Evolutionary conservation across 2,797 vertebrate genomes (phyloP).

Genomic region (Galaxias olidus): DNA sequence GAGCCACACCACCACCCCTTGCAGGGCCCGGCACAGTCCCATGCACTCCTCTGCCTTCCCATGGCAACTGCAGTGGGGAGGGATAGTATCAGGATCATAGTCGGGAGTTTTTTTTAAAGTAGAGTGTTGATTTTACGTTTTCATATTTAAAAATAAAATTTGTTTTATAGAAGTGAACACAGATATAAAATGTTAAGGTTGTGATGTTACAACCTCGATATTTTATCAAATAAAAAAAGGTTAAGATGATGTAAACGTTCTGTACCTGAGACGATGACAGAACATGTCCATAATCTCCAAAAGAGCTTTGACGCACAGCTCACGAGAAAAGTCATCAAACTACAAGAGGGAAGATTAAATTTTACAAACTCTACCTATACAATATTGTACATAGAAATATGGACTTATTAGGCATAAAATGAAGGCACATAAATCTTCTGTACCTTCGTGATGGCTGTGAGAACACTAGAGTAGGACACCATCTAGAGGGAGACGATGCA

Average conservation of each 20-base stretch:
- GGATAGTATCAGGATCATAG: background rate
- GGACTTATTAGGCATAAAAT: no score
- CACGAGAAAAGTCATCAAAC: conserved; percentile 97
- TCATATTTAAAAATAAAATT: no score
- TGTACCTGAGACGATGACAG: conserved; percentile 88
- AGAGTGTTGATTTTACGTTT: no score
- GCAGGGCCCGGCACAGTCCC: conserved; percentile 89
- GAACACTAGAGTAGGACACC: conserved; percentile 97
- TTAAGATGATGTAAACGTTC: background rate
- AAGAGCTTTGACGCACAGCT: conserved; percentile 90
- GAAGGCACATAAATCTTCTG: conserved; percentile 19
- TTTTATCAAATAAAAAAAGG: background rate
- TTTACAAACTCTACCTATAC: background rate
- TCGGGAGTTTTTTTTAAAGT: no score
- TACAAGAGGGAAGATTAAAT: conserved; percentile 42
- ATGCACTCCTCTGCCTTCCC: conserved; percentile 98
- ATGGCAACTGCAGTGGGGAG: conserved; percentile 80
- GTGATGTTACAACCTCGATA: background rate
- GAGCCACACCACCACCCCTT: conserved; percentile 89
- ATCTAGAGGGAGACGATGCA: conserved; percentile 76
- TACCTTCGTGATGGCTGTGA: conserved; percentile 94
- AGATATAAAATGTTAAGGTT: background rate
- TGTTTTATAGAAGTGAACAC: no score
- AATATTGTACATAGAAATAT: conserved; percentile 9
- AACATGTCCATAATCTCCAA: conserved; percentile 98